Evolutionary conservation across 1,140 invertebrate genomes (phyloP).

Genomic region (Scaptodrosophila lebanonensis): DNA sequence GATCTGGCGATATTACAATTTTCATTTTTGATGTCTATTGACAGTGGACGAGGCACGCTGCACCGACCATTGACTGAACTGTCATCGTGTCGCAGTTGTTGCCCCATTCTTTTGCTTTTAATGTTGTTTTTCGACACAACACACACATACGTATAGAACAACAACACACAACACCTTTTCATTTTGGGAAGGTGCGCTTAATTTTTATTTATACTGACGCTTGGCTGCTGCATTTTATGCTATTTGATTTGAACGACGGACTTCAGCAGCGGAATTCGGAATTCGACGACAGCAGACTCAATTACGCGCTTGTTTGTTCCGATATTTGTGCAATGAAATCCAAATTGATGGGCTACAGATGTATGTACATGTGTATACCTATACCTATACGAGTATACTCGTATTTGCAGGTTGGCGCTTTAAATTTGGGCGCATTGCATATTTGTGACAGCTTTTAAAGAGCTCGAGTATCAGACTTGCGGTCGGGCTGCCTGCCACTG

Average conservation of each 20-base stretch:
- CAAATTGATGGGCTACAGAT: slow-evolving; percentile 41
- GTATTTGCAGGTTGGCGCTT: too few relatives aligned
- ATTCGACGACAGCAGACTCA: slow-evolving; percentile 35
- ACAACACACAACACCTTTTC: slow-evolving; percentile 54
- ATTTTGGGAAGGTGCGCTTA: slow-evolving; percentile 42
- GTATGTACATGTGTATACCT: neutral
- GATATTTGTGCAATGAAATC: slow-evolving; percentile 60
- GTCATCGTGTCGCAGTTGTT: too few relatives aligned
- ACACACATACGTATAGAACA: too few relatives aligned
- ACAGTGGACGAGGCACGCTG: slow-evolving; percentile 35
- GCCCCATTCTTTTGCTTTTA: neutral
- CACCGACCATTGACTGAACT: too few relatives aligned
- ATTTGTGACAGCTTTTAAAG: too few relatives aligned
- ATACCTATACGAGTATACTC: too few relatives aligned
- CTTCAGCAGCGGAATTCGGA: neutral
- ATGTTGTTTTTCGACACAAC: slow-evolving; percentile 1
- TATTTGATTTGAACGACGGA: slow-evolving; percentile 28
- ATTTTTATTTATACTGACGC: slow-evolving; percentile 46
- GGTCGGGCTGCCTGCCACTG: too few relatives aligned
- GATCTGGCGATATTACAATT: slow-evolving; percentile 68
- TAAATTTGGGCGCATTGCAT: too few relatives aligned
- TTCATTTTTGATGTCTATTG: slow-evolving; percentile 75
- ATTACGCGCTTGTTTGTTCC: slow-evolving; percentile 56
- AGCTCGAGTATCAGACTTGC: too few relatives aligned
- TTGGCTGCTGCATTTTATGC: slow-evolving; percentile 40